phyloP scores from a whole-genome alignment of 2,797 vertebrate genomes.

The Scomberomorus guttatus region DNA sequence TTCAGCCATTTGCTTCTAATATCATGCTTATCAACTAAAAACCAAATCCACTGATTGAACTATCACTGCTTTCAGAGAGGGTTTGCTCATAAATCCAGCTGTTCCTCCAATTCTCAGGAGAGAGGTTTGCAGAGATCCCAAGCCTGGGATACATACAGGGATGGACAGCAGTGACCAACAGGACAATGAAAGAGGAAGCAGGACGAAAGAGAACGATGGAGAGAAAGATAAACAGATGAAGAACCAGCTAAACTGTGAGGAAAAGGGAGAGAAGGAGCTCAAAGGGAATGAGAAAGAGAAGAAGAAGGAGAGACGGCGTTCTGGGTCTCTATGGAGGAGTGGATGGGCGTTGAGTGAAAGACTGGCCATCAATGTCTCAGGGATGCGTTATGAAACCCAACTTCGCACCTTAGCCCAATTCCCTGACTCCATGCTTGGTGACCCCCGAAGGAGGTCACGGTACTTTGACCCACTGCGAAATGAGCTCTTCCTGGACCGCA shows the following conservation, averaged over 20 bases:
- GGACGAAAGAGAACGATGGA: slow-evolving; percentile 53
- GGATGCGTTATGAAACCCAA: slow-evolving; percentile 93
- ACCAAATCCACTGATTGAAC: slow-evolving; percentile 39
- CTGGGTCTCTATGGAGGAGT: slow-evolving; percentile 73
- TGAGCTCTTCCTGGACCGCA: slow-evolving; percentile 93
- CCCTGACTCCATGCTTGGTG: slow-evolving; percentile 91
- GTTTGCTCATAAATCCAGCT: slow-evolving; percentile 51
- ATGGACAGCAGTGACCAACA: slow-evolving; percentile 76
- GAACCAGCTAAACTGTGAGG: slow-evolving; percentile 76
- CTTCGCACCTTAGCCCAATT: slow-evolving; percentile 90
- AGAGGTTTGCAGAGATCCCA: slow-evolving; percentile 30
- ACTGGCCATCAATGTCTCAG: slow-evolving; percentile 93
- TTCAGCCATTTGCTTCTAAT: slow-evolving; percentile 15
- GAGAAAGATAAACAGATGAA: slow-evolving; percentile 76
- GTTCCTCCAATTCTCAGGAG: slow-evolving; percentile 44
- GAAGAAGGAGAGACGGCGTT: slow-evolving; percentile 66
- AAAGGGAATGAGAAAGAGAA: slow-evolving; percentile 73
- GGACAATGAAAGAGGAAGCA: slow-evolving; percentile 51
- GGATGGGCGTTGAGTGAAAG: slow-evolving; percentile 82
- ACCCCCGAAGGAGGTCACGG: slow-evolving; percentile 86
- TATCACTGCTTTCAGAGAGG: slow-evolving; percentile 60
- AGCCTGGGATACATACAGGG: slow-evolving; percentile 39
- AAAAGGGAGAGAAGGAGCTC: slow-evolving; percentile 77
- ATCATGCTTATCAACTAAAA: slow-evolving; percentile 16
- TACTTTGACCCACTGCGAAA: slow-evolving; percentile 92